Percentiles rank a stretch among this genome's conserved stretches.
These are phyloP conservation scores for Aplidium turbinatum DNA, from an alignment of 23 tunicate genomes.

Conservation along the genomic window DNA sequence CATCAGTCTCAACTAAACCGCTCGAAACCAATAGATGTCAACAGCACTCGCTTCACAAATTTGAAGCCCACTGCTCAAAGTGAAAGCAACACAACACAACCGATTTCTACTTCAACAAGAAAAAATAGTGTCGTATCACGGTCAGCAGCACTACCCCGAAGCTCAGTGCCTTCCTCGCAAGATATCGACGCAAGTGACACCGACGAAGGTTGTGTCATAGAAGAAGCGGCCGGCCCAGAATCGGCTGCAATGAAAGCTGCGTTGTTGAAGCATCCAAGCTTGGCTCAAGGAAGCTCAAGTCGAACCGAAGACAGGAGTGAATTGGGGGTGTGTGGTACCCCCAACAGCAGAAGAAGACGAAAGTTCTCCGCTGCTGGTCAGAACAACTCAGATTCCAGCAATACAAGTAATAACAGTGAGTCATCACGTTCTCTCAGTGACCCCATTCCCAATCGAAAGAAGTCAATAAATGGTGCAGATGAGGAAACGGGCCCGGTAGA, in stretches of 20 bases:
- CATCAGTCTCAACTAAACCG: no score
- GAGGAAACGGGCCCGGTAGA: constrained; percentile 9
- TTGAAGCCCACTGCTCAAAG: no score
- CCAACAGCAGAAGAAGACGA: constrained; percentile 10
- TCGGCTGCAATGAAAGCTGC: neutral
- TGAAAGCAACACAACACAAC: neutral
- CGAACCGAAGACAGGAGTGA: neutral
- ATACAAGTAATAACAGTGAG: neutral
- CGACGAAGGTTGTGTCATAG: constrained; percentile 37
- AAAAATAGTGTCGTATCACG: constrained; percentile 67
- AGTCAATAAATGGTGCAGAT: constrained; percentile 9
- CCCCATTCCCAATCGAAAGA: constrained; percentile 34
- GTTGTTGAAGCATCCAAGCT: neutral
- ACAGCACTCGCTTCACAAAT: no score
- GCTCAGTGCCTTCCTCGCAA: neutral
- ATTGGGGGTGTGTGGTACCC: neutral
- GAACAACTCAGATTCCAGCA: constrained; percentile 18
- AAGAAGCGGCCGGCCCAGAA: neutral
- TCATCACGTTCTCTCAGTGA: constrained; percentile 33
- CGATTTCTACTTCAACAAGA: constrained; percentile 38
- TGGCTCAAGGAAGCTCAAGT: neutral
- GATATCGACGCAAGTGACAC: neutral
- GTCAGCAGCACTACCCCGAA: constrained; percentile 48
- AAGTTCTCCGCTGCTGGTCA: constrained; percentile 33
- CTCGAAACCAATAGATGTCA: no score